Conservation (phyloP, 2,797 vertebrate species). For the Hydrolagus colliei region DNA sequence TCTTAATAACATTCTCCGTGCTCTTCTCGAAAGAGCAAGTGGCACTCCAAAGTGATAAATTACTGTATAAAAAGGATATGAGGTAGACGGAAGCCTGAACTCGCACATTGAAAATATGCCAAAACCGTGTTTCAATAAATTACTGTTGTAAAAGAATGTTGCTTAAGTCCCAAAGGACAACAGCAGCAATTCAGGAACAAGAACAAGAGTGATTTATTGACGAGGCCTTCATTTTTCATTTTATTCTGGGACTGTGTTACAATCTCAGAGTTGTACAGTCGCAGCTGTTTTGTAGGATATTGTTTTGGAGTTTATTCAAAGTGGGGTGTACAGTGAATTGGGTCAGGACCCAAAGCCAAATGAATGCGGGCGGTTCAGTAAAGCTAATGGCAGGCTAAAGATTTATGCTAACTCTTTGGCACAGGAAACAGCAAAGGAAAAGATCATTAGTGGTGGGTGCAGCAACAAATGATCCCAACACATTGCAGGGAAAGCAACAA, state of each 20-base stretch:
- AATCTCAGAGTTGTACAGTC: conserved; percentile 29
- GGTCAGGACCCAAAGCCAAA: conserved; percentile 20
- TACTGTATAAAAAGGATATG: conserved; percentile 1
- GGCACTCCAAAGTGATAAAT: conserved; percentile 23
- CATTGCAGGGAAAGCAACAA: conserved; percentile 20
- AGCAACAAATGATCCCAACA: conserved; percentile 3
- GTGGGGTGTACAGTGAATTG: conserved; percentile 15
- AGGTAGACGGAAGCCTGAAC: conserved; percentile 18
- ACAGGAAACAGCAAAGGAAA: conserved; percentile 2
- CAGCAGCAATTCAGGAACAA: conserved; percentile 17
- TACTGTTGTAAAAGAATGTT: conserved; percentile 28
- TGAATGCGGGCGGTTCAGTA: conserved; percentile 25
- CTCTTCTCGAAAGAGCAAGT: background rate
- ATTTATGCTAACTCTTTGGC: conserved; percentile 32
- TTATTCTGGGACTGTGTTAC: conserved; percentile 20
- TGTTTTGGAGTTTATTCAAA: conserved; percentile 29
- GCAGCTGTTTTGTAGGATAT: conserved; percentile 9
- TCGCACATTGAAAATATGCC: conserved; percentile 15
- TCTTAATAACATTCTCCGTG: conserved; percentile 1
- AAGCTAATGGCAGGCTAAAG: conserved; percentile 21
- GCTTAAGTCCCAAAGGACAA: conserved; percentile 23
- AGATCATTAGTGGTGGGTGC: background rate
- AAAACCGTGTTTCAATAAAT: conserved; percentile 30
- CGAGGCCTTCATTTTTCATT: conserved; percentile 22
- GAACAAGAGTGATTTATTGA: conserved; percentile 22